Evolutionary conservation across 2,113 vertebrate genomes (phyloP).

Genomic region (Sebastes schlegelii): DNA sequence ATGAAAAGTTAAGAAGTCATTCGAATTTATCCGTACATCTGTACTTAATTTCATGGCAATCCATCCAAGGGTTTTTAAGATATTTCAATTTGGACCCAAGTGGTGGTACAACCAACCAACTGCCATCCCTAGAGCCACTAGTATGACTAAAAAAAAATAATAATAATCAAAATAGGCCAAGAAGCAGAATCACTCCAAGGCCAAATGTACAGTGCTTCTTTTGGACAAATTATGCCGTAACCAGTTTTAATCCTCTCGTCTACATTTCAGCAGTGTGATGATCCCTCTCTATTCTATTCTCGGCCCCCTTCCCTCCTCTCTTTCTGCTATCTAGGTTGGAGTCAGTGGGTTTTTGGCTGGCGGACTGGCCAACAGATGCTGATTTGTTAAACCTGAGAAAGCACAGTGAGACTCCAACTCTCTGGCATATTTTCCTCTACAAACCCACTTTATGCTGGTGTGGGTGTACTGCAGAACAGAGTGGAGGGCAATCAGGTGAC

Average conservation of each 20-base stretch:
- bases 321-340: conserved; percentile 61
- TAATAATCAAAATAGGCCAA: not conserved
- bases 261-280: conserved; percentile 12
- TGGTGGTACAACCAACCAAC: too few relatives aligned
- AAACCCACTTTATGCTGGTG: conserved; percentile 39
- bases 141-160: not conserved
- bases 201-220: not conserved
- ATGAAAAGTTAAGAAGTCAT: not conserved
- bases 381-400: conserved; percentile 79
- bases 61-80: not conserved
- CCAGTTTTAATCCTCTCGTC: conserved; percentile 1
- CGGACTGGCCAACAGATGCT: conserved; percentile 76
- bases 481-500: conserved; percentile 52
- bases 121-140: not conserved
- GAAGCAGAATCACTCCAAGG: not conserved
- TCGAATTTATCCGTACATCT: not conserved
- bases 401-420: conserved; percentile 71
- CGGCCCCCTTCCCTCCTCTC: conserved; percentile 17
- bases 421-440: conserved; percentile 53
- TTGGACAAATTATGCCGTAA: not conserved
- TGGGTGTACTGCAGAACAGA: conserved; percentile 40
- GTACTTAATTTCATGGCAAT: not conserved
- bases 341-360: conserved; percentile 66
- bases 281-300: conserved; percentile 7
- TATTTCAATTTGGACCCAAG: not conserved